Base-by-base conservation (phyloP, 35 echinoderm and acorn worm genomes). In the Holothuria glaberrima region DNA sequence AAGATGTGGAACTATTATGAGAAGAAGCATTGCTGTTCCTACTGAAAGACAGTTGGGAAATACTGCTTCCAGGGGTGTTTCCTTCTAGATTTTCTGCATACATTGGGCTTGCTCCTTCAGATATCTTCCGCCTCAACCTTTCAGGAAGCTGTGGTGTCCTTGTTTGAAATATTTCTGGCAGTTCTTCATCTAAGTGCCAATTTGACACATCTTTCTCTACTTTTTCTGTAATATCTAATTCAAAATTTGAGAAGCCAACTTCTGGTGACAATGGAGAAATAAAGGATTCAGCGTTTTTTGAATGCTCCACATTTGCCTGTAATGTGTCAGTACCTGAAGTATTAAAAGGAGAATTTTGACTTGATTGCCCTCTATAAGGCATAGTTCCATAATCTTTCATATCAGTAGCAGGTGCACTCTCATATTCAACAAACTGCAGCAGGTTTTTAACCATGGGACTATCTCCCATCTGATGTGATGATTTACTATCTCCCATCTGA, bases 91-190 rank as follows among this genome's bases (percentile, higher is more conserved):
- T 12, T 33, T 29, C 66, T 33, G 5, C 10, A 29, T 33, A 69
- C 24, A 69, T 13, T 10, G 25, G 66, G 66, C 66, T 69, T 33
- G 10, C 22, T 26, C 25, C 66, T 1, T 69, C 66, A 10, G 31
- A 29, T 61, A 63, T 31, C 36, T 84, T 84, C 57, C 59, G 20
- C 28, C 59, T 56, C 41, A 89, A n/a, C 61, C 92, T 90, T 27
- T 19, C 58, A 0, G 92, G 89, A 7, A 94, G 68, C 89, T 94
- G 92, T 16, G 92, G 92, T 25, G 92, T 94, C 80, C 89, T 90
- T 12, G 92, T 94, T 30, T 84, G 73, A 35, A 90, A 91, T 24
- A 94, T 87, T 28, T 94, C 92, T 9, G 89, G 54, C 48, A 94
- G 80, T 76, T 87, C 79, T 45, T 90, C 88, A 44, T 94, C 92